Evolutionary conservation across 2,113 vertebrate genomes (phyloP).

Genomic region (Todiramphus saurophagus): DNA sequence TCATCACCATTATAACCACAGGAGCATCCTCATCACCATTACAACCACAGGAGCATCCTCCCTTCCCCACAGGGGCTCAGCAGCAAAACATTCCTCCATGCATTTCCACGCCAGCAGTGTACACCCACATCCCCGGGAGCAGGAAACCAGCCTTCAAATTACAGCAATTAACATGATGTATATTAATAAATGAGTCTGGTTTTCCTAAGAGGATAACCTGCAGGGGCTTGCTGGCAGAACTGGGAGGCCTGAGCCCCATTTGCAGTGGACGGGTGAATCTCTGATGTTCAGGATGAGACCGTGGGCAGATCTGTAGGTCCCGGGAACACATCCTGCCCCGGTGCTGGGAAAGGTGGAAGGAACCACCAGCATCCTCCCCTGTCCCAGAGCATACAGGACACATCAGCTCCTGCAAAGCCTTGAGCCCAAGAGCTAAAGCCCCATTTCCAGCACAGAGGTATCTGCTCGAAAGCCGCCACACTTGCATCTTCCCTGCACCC

Average conservation of each 20-base stretch:
- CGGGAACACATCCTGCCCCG: accelerated
- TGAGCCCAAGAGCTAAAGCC: background rate
- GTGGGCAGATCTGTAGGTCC: accelerated
- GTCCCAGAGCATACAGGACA: background rate
- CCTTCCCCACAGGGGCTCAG: background rate
- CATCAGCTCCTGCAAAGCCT: background rate
- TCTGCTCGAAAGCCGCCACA: background rate
- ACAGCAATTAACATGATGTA: background rate
- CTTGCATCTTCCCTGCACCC: background rate
- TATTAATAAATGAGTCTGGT: conserved; percentile 10
- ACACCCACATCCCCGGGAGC: background rate
- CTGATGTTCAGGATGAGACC: background rate
- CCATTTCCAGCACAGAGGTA: background rate
- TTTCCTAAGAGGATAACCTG: conserved; percentile 41
- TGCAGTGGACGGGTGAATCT: accelerated
- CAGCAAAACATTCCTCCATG: background rate
- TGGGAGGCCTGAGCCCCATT: accelerated
- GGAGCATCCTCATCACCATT: background rate
- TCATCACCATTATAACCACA: background rate
- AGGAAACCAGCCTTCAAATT: conserved; percentile 42
- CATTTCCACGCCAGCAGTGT: background rate
- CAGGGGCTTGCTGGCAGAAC: conserved; percentile 23
- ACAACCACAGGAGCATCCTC: background rate
- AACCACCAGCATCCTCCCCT: accelerated
- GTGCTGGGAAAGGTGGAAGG: background rate